Conservation (phyloP, 2,113 vertebrate genomes). For the Zosterops borbonicus region DNA sequence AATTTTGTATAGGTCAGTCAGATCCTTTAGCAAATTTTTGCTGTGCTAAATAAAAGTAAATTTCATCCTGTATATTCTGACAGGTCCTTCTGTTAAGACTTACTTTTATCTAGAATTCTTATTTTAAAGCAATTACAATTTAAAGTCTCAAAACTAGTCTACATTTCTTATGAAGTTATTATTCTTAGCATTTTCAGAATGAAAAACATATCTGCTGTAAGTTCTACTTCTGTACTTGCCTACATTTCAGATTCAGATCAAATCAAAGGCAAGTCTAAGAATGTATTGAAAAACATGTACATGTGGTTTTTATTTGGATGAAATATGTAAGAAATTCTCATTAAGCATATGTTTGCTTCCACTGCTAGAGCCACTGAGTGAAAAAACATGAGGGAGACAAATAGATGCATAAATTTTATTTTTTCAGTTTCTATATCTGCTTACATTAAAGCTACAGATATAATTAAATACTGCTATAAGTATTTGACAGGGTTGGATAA, state of each 20-base stretch:
- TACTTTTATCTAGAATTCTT: neutral
- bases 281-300: neutral
- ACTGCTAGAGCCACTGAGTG: neutral
- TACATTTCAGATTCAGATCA: neutral
- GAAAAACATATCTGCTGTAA: neutral
- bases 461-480: neutral
- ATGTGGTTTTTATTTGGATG: neutral
- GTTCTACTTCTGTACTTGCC: neutral
- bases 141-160: neutral
- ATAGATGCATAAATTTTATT: neutral
- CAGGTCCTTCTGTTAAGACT: neutral
- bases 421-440: neutral
- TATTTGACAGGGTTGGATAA: neutral
- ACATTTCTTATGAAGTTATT: neutral
- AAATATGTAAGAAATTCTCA: neutral
- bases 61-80: neutral
- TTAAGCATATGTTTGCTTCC: neutral
- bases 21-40: neutral
- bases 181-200: slow-evolving; percentile 30
- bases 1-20: neutral
- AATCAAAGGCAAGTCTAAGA: neutral
- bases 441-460: neutral
- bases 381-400: neutral
- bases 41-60: neutral
- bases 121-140: neutral